Evolutionary conservation across 1,140 invertebrate genomes (phyloP).

Genomic region (Latrodectus geometricus): DNA sequence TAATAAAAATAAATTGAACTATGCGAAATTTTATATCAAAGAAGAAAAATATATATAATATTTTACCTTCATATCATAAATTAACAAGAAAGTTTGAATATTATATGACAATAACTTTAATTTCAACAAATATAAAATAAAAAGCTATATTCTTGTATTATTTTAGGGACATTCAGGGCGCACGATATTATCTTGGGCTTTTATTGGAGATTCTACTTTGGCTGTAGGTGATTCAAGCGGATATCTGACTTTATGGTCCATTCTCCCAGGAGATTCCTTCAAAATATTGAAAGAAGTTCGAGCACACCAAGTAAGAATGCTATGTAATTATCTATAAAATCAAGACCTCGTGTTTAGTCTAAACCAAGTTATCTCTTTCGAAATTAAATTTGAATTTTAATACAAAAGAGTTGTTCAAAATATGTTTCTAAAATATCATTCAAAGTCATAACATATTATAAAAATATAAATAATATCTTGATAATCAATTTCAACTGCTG

Average conservation of each 20-base stretch:
- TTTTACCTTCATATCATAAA: too few species aligned
- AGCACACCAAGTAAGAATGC: constrained; percentile 66
- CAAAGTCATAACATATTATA: neutral
- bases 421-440: neutral
- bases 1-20: too few species aligned
- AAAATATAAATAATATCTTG: too few species aligned
- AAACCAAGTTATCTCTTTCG: neutral
- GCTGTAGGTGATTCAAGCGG: constrained; percentile 94
- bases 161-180: constrained; percentile 70
- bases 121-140: too few species aligned
- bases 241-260: constrained; percentile 90
- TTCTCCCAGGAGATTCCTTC: constrained; percentile 75
- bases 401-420: neutral
- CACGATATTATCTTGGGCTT: constrained; percentile 79
- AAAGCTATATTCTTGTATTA: neutral
- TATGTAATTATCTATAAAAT: neutral
- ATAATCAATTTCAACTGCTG: too few species aligned
- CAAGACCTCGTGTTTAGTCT: neutral
- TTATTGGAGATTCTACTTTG: constrained; percentile 92
- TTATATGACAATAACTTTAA: too few species aligned
- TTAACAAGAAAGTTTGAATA: too few species aligned
- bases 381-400: neutral
- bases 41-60: too few species aligned
- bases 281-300: constrained; percentile 60
- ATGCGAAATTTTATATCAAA: too few species aligned